Evolutionary conservation across 2,888 invertebrate species (phyloP).

Genomic region (Phalera bucephala): DNA sequence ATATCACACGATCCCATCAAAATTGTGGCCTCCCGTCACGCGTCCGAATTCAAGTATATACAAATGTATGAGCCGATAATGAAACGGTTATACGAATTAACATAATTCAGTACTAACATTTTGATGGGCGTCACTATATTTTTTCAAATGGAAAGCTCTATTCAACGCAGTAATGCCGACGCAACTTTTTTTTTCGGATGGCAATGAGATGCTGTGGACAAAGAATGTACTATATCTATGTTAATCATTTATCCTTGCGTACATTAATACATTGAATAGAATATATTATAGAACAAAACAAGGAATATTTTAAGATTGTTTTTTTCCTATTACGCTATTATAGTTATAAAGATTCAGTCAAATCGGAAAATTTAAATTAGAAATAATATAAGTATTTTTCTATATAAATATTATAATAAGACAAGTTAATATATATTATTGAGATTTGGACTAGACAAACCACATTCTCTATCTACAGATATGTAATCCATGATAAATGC

Average conservation of each 20-base stretch:
- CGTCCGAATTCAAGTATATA: slow-evolving; percentile 56
- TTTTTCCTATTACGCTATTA: slow-evolving; percentile 57
- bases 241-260: slow-evolving; percentile 18
- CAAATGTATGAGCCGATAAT: slow-evolving; percentile 55
- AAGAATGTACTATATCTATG: slow-evolving; percentile 48
- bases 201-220: slow-evolving; percentile 43
- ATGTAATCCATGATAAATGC: slow-evolving; percentile 83
- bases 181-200: slow-evolving; percentile 32
- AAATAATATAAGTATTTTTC: slow-evolving; percentile 47
- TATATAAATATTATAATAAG: slow-evolving; percentile 56
- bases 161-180: slow-evolving; percentile 55
- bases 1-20: slow-evolving; percentile 59
- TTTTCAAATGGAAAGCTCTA: slow-evolving; percentile 40
- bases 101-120: slow-evolving; percentile 7
- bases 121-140: slow-evolving; percentile 33
- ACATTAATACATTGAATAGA: slow-evolving; percentile 59
- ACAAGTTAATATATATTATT: slow-evolving; percentile 76
- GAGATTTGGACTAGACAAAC: slow-evolving; percentile 82
- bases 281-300: slow-evolving; percentile 25
- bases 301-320: slow-evolving; percentile 29
- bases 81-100: slow-evolving; percentile 42
- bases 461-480: slow-evolving; percentile 82
- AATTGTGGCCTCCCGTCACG: slow-evolving; percentile 34
- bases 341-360: slow-evolving; percentile 72
- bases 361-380: slow-evolving; percentile 64